Base-by-base conservation (phyloP, 1,140 invertebrate genomes). In the Ptiloglossa arizonensis region DNA sequence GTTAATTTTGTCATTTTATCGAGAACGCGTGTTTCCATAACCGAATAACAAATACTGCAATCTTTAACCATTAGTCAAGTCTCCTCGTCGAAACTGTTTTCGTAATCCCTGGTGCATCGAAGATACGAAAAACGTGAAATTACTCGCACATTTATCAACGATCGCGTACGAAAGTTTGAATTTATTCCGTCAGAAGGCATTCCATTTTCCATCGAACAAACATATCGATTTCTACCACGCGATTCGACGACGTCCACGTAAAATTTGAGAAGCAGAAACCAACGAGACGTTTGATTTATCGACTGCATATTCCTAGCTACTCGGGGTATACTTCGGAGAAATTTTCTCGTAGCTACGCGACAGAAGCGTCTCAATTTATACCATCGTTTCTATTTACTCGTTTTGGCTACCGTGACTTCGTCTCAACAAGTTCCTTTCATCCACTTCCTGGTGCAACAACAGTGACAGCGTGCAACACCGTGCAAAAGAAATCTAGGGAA, bases 201-300 rank as follows among this genome's bases (percentile, higher is more conserved):
- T n/a, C n/a, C n/a, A n/a, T n/a, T n/a, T n/a, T n/a, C n/a, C n/a
- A n/a, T n/a, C n/a, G n/a, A n/a, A n/a, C n/a, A n/a, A n/a, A n/a
- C n/a, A n/a, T n/a, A n/a, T n/a, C n/a, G n/a, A n/a, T n/a, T n/a
- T n/a, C n/a, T 19, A 5, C 5, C 48, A n/a, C 48, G 19, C 48
- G 22, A 6, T 0, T 19, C 48, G 48, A 50, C 5, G 48, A 22
- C 17, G n/a, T 50, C 22, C n/a, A n/a, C 52, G 8, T 3, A 27
- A 54, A 56, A 56, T 27, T 15, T 50, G 56, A 59, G 35, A 71
- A 44, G 68, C 68, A n/a, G n/a, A n/a, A n/a, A n/a, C n/a, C n/a
- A 71, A 59, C 41, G 59, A 50, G 52, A 35, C 59, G n/a, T n/a
- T n/a, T 48, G 69, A 71, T 71, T 71, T 71, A 59, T 71, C 41